Base-by-base conservation (phyloP, 2,113 vertebrate species). In the Butastur rufipennis region DNA sequence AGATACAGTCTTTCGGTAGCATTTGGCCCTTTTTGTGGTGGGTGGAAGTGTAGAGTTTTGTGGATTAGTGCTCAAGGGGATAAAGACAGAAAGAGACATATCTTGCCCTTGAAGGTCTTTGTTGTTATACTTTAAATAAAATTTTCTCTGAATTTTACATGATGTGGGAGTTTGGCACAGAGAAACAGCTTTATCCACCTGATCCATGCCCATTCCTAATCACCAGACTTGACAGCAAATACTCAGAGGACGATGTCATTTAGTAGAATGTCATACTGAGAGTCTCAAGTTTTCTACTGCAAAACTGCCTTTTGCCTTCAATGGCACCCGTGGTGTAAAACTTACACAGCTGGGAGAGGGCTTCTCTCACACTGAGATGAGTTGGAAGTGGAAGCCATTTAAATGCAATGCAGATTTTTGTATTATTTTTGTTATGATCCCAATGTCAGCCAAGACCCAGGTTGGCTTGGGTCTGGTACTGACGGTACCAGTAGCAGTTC, bases 341-440 rank as follows among this genome's bases (percentile, higher is more conserved):
- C 8, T 65, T 68, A 31, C 0, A 6, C 6, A 53, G 29, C 0
- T 8, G 6, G 65, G 31, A 74, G 27, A 79, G 11, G 47, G 42
- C 55, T 93, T 63, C 38, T 85, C 11, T 85, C 52, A 36, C 52
- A 34, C 43, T 55, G 43, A 58, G 29, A 29, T 26, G 26, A 75
- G 34, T 61, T 34, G 81, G 48, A 94, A 61, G 34, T 43, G n/a
- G 31, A 81, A 95, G 27, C 25, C n/a, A 47, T 59, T 89, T 70
- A 67, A 52, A 63, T 23, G 22, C 23, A 66, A 21, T 38, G 32
- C 21, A 34, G 34, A 26, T 65, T 93, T 95, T 38, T 43, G 7
- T 67, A 17, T 62, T 42, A 27, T 21, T 90, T 90, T n/a, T 38
- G 8, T 75, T 86, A 59, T 0, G 1, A 11, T 86, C 53, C 27